A percentile compares a stretch with the other conserved stretches of the same genome.
Evolutionary conservation across 2,888 invertebrate species (phyloP).

Genomic region (Isoperla grammatica): DNA sequence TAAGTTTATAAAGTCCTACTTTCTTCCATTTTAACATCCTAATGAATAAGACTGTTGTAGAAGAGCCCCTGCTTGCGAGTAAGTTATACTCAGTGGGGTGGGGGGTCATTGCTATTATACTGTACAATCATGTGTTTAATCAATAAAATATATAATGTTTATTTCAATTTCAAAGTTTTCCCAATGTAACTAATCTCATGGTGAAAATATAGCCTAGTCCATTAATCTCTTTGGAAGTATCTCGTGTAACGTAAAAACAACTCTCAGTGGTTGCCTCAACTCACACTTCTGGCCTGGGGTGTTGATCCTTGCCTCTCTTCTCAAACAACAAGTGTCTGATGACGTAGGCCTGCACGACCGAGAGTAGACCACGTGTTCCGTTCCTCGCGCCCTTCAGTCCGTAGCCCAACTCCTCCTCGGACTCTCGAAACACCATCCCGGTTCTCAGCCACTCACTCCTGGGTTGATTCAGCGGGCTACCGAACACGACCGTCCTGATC

Average conservation of each 20-base stretch:
- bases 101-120: too few species aligned
- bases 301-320: conserved; percentile 17
- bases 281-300: conserved; percentile 24
- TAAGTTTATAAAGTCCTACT: too few species aligned
- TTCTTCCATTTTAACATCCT: too few species aligned
- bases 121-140: too few species aligned
- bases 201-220: neutral
- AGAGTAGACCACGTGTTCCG: conserved; percentile 55
- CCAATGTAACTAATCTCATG: too few species aligned
- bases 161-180: too few species aligned
- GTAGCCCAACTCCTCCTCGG: conserved; percentile 54
- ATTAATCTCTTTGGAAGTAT: neutral
- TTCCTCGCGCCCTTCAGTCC: conserved; percentile 62
- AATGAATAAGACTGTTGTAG: too few species aligned
- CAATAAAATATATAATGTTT: too few species aligned
- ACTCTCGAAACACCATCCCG: conserved; percentile 56
- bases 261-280: neutral
- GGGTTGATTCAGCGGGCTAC: conserved; percentile 61
- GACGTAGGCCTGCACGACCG: conserved; percentile 63
- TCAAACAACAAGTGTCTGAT: conserved; percentile 61
- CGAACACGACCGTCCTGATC: conserved; percentile 58
- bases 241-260: neutral
- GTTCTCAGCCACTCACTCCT: conserved; percentile 67
- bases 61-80: too few species aligned
- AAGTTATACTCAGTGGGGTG: too few species aligned